Conservation (phyloP, 2,797 vertebrate genomes). For the Amblyopsis hoosieri region DNA sequence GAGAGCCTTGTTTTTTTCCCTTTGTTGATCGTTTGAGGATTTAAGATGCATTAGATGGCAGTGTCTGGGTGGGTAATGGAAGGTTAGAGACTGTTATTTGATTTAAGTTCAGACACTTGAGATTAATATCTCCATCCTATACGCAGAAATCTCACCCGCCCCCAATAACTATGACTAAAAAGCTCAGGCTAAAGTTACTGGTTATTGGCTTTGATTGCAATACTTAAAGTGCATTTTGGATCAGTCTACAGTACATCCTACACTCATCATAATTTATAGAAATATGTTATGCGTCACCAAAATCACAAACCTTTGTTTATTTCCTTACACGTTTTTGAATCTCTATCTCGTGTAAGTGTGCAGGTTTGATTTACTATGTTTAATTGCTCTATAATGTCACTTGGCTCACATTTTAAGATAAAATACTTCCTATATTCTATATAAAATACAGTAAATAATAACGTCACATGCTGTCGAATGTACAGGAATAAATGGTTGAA, state of each 20-base stretch:
- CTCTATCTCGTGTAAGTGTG: no score
- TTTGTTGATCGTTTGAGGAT: constrained; percentile 86
- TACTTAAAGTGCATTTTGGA: constrained; percentile 65
- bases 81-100: constrained; percentile 84
- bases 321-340: no score
- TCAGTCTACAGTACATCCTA: constrained; percentile 17
- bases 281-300: no score
- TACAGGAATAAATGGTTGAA: no score
- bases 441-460: no score
- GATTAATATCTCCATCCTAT: constrained; percentile 81
- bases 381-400: no score
- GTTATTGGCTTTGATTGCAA: constrained; percentile 68
- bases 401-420: no score
- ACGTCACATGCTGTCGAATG: no score
- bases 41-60: constrained; percentile 83
- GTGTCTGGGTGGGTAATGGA: constrained; percentile 83
- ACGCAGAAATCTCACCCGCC: constrained; percentile 32
- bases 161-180: constrained; percentile 55
- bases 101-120: constrained; percentile 84
- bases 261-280: background rate
- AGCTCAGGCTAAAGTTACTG: constrained; percentile 64
- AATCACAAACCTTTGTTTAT: no score
- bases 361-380: no score
- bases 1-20: constrained; percentile 75
- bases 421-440: no score